These are phyloP conservation scores for Zaprionus vittiger DNA, from an alignment of 1,140 invertebrate genomes.

Conservation along the genomic window DNA sequence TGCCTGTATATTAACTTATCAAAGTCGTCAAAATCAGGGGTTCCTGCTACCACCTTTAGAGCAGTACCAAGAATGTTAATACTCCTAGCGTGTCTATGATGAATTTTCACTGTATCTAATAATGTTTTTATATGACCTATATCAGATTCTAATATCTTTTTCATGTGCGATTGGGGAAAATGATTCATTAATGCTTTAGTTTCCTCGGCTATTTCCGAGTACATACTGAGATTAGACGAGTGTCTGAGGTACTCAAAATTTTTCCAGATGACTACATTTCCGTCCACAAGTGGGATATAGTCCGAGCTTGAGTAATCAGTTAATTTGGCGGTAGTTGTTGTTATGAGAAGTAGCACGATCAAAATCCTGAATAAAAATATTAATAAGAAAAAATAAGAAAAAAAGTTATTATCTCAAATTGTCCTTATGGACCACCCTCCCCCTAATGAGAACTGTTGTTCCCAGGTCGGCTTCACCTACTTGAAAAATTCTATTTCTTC, in stretches of 20 bases:
- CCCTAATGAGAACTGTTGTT: conserved; percentile 9
- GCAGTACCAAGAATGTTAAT: conserved; percentile 28
- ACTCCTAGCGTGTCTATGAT: conserved; percentile 35
- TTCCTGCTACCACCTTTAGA: conserved; percentile 21
- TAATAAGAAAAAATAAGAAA: neutral
- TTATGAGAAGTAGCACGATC: too few relatives aligned
- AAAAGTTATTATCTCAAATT: neutral
- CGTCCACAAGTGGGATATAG: neutral
- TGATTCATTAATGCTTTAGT: too few relatives aligned
- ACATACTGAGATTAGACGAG: conserved; percentile 5
- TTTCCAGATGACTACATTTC: conserved; percentile 10
- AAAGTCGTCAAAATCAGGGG: conserved; percentile 34
- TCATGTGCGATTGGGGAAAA: too few relatives aligned
- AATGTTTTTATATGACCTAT: conserved; percentile 21
- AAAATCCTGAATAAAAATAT: too few relatives aligned
- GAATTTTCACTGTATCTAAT: conserved; percentile 13
- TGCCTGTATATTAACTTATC: conserved; percentile 22
- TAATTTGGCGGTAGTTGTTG: too few relatives aligned
- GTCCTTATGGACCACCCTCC: conserved; percentile 21
- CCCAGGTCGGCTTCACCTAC: conserved; percentile 26
- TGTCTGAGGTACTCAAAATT: conserved; percentile 24
- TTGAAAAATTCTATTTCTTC: neutral
- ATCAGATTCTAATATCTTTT: too few relatives aligned
- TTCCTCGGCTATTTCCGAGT: too few relatives aligned
- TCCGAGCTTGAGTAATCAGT: too few relatives aligned